Evolutionary conservation across 2,113 vertebrate species (phyloP).

Genomic region (Hemicordylus capensis): DNA sequence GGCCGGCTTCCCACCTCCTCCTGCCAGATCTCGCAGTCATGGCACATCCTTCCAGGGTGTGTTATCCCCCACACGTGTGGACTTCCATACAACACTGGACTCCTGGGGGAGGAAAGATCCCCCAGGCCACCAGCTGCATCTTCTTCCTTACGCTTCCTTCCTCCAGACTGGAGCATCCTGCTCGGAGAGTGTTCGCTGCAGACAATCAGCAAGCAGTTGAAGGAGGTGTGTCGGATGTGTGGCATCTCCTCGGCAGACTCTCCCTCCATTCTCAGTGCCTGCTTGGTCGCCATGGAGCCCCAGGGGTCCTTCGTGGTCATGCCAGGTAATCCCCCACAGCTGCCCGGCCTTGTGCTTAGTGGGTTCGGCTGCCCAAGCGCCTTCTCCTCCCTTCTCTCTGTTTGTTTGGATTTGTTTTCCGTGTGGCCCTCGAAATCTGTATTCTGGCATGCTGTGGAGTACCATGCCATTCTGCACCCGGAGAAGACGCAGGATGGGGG

Average conservation of each 20-base stretch:
- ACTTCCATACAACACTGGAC: neutral
- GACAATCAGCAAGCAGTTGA: slow-evolving; percentile 93
- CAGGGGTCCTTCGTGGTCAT: slow-evolving; percentile 97
- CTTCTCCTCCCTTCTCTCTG: neutral
- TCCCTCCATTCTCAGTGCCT: slow-evolving; percentile 95
- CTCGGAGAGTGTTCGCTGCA: slow-evolving; percentile 95
- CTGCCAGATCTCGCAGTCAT: no score
- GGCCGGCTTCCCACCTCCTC: no score
- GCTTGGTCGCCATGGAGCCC: slow-evolving; percentile 97
- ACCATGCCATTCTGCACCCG: no score
- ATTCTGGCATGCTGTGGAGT: neutral
- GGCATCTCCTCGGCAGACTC: slow-evolving; percentile 93
- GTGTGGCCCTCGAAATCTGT: neutral
- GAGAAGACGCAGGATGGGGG: neutral
- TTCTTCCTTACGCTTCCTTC: neutral
- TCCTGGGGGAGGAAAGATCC: neutral
- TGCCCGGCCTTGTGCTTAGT: neutral
- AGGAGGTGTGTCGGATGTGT: slow-evolving; percentile 94
- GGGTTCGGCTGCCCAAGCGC: no score
- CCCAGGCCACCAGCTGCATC: neutral
- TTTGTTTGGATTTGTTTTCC: neutral
- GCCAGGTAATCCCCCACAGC: slow-evolving; percentile 82
- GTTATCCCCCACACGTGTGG: neutral
- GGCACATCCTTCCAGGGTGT: neutral
- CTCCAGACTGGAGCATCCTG: slow-evolving; percentile 94